A percentile compares a stretch with the other conserved stretches of the same genome.
Evolutionary conservation across 2,113 vertebrate species (phyloP).

Genomic region (Burhinus bistriatus): DNA sequence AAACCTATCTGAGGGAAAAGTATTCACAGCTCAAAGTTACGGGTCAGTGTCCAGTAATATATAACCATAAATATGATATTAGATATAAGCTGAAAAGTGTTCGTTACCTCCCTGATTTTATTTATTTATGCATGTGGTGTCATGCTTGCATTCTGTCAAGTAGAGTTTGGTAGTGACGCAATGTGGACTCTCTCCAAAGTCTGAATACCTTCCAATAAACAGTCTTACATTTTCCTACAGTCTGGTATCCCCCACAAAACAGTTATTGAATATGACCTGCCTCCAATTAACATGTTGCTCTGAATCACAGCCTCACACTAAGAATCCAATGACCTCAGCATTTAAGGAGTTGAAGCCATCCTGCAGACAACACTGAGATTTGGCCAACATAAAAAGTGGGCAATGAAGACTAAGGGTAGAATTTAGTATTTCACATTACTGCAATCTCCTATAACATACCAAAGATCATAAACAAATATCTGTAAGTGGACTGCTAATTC

Average conservation of each 20-base stretch:
- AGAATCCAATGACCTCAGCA: background rate
- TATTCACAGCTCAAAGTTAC: background rate
- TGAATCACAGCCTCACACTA: background rate
- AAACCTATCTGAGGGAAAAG: background rate
- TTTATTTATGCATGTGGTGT: background rate
- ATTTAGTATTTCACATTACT: conserved; percentile 17
- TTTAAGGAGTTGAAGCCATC: background rate
- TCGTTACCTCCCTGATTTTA: background rate
- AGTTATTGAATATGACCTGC: conserved; percentile 43
- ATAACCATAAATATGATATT: background rate
- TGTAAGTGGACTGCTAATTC: background rate
- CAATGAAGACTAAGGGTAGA: background rate
- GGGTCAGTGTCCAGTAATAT: background rate
- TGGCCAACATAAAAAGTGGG: background rate
- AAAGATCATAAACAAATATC: background rate
- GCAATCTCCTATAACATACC: background rate
- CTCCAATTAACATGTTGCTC: background rate
- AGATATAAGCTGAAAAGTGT: background rate
- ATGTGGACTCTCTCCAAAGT: background rate
- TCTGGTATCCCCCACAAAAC: background rate
- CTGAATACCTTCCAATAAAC: background rate
- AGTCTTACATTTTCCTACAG: background rate
- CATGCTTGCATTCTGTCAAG: background rate
- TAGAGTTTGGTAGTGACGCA: background rate
- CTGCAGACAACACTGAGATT: background rate